Percentiles rank a stretch among this genome's conserved stretches.
Evolutionary conservation across 2,113 vertebrate species (phyloP).

Genomic region (Megaceryle maxima): DNA sequence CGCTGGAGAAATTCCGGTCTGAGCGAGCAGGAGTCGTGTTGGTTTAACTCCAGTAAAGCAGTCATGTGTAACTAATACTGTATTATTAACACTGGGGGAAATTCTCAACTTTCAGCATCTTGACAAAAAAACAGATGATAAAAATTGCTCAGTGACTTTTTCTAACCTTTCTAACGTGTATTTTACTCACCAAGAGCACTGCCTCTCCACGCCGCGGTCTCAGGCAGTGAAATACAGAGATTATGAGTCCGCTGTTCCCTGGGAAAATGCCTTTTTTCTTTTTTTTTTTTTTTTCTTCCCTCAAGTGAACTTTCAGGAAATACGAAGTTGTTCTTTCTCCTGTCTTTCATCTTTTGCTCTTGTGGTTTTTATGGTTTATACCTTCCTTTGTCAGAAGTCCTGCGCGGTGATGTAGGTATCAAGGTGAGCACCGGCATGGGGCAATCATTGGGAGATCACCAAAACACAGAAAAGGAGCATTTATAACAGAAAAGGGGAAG

Average conservation of each 20-base stretch:
- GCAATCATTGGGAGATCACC: background rate
- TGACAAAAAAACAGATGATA: constrained; percentile 73
- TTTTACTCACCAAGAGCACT: constrained; percentile 75
- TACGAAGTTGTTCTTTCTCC: background rate
- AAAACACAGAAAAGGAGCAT: rapidly evolving
- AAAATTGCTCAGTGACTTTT: constrained; percentile 67
- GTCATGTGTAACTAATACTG: constrained; percentile 73
- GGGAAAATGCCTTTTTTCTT: constrained; percentile 23
- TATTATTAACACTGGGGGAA: constrained; percentile 78
- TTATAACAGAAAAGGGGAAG: too few relatives aligned
- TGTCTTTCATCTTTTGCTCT: background rate
- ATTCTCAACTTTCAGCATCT: constrained; percentile 71
- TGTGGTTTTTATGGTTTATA: background rate
- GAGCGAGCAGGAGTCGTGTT: constrained; percentile 58
- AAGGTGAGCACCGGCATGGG: background rate
- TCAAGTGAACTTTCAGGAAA: background rate
- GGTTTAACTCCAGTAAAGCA: constrained; percentile 70
- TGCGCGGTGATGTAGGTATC: background rate
- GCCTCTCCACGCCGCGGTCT: constrained; percentile 12
- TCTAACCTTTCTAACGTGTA: constrained; percentile 73
- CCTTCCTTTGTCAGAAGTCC: background rate
- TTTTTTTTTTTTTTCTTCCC: background rate
- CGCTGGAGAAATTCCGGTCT: constrained; percentile 28
- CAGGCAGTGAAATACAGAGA: constrained; percentile 47
- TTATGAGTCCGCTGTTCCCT: constrained; percentile 25